Base-by-base conservation (phyloP, 2,113 vertebrate genomes). In the Geococcyx californianus region DNA sequence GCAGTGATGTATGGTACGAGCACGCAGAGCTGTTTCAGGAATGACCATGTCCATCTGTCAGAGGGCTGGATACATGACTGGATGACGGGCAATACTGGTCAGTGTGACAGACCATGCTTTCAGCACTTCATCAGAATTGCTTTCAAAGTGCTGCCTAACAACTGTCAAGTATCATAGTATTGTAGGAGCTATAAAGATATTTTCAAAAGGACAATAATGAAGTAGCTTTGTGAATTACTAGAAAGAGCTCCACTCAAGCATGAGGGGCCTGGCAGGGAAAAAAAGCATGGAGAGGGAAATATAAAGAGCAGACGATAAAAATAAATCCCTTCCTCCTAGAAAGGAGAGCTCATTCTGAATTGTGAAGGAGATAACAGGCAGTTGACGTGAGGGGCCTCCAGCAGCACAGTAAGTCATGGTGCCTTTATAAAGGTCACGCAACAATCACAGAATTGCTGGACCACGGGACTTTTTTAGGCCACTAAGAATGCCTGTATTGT, bases 121-220 rank as follows among this genome's bases (percentile, higher is more conserved):
- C 94, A 95, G 90, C 94, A 89, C 95, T 68, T 91, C 92, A 75
- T 87, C 95, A 73, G 69, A 51, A 86, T 56, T 33, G 81, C 90
- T 83, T 29, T 33, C 92, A 21, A 31, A 91, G 87, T 4, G 58
- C 94, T 95, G 90, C 92, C 92, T 7, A 25, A 94, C 78, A 82
- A 49, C 87, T 89, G 95, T 64, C 93, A 79, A 25, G 84, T 33
- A 23, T 82, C 69, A 49, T 84, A 0, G 21, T 73, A 7, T 47
- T 7, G 1, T 2, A 83, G 36, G 82, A 88, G 62, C 69, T 90
- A 91, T 58, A 72, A 54, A 96, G 96, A 94, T 23, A 0, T 93
- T 83, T 87, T 69, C 79, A 64, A 62, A 83, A 83, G 88, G 78
- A 85, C 82, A 62, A 34, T 73, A 92, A 88, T 56, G 78, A 90